Evolutionary conservation across 2,113 vertebrate genomes (phyloP), one percentile per base, ranked within the genome.

Genomic region (Syngnathus scovelli): DNA sequence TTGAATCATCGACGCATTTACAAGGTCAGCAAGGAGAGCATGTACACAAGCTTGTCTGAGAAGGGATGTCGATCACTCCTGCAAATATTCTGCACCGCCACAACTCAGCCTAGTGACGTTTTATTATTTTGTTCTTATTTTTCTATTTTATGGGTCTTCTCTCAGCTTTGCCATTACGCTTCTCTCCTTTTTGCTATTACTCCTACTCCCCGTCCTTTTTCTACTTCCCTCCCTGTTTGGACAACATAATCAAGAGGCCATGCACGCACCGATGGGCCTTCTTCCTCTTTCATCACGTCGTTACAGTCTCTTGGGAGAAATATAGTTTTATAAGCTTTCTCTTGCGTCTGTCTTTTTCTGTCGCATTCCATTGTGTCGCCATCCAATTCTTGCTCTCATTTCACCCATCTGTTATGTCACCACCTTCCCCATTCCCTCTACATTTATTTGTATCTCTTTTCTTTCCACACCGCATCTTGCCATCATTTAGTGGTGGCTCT

Each of bases 231-330:
- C 64, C 58, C 52, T 41, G 37, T 73, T 82, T 27, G 60, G 80
- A 87, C 86, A 85, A 81, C 88, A 87, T 87, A 85, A 88, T 89
- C 84, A 85, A 71, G 78, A 65, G 74, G 65, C 59, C 38, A 13
- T 61, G 61, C 52, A n/a, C 4, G 64, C 4, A 67, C 71, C 72
- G 37, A 46, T 58, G 63, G 81, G 78, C 75, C 69, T 78, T 70
- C 70, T 70, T 74, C 73, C 74, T 79, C 74, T 82, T 82, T 73
- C 85, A 87, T 88, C 83, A 79, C 38, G 3, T 41, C 0, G 65
- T 55, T 73, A 21, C 51, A 3, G 72, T 87, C 83, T 77, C 79
- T 1, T 0, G 83, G 78, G 81, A 79, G 71, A 75, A 74, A 83
- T 80, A 78, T 71, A 70, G 71, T 79, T 88, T 85, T 67, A 79